phyloP scores from a whole-genome alignment of 2,797 vertebrate species.

The Sciaenops ocellatus region DNA sequence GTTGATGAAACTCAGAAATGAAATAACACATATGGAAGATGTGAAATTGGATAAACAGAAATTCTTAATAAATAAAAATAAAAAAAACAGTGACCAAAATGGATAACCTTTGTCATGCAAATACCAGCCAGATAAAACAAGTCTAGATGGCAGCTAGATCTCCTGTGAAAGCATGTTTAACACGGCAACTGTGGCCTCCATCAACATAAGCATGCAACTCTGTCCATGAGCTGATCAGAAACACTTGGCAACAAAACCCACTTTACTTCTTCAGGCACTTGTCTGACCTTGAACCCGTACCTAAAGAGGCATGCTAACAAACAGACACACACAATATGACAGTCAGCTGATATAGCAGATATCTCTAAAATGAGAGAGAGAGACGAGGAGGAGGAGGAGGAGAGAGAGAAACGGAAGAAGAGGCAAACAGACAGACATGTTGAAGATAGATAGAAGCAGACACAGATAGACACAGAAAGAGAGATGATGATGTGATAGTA shows the following conservation, averaged over 20 bases:
- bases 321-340: slow-evolving; percentile 76
- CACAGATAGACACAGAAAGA: slow-evolving; percentile 46
- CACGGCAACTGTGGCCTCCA: slow-evolving; percentile 36
- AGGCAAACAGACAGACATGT: slow-evolving; percentile 48
- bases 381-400: background rate
- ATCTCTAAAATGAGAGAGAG: slow-evolving; percentile 34
- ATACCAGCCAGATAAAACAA: slow-evolving; percentile 52
- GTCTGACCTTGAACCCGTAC: slow-evolving; percentile 58
- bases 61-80: background rate
- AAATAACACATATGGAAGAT: slow-evolving; percentile 15
- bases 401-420: slow-evolving; percentile 19
- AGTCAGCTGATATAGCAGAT: slow-evolving; percentile 86
- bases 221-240: slow-evolving; percentile 59
- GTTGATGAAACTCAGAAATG: slow-evolving; percentile 52
- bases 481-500: slow-evolving; percentile 73
- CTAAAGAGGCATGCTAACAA: slow-evolving; percentile 60
- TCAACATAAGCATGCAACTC: slow-evolving; percentile 37
- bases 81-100: slow-evolving; percentile 21
- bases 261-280: slow-evolving; percentile 57
- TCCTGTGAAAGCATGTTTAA: slow-evolving; percentile 41
- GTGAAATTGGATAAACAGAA: slow-evolving; percentile 38
- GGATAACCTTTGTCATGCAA: slow-evolving; percentile 48
- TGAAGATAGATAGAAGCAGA: slow-evolving; percentile 55
- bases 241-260: slow-evolving; percentile 45
- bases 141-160: slow-evolving; percentile 30